phyloP scores from a whole-genome alignment of 2,888 invertebrate genomes.

The Zaprionus bogoriensis region DNA sequence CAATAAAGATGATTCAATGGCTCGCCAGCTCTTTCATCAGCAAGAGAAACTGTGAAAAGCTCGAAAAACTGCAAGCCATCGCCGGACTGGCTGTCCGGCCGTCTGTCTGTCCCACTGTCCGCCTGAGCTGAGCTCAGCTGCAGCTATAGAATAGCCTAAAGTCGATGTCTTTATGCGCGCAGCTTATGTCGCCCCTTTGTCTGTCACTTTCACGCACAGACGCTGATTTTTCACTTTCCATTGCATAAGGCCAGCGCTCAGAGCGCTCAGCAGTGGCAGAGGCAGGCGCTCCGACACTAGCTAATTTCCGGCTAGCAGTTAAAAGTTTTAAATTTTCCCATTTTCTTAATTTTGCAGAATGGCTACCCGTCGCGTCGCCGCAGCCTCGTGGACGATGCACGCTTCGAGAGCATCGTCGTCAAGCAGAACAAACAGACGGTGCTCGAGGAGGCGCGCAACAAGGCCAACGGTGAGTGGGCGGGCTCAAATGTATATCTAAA shows the following conservation, averaged over 20 bases:
- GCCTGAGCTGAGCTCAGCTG: too few relatives aligned
- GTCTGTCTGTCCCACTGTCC: too few relatives aligned
- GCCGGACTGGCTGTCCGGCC: too few relatives aligned
- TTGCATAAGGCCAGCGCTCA: not conserved
- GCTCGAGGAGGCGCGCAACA: slow-evolving; percentile 93
- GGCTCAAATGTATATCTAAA: too few relatives aligned
- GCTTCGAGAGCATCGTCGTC: slow-evolving; percentile 97
- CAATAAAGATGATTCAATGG: slow-evolving; percentile 76
- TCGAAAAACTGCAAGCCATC: slow-evolving; percentile 22
- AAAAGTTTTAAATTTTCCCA: not conserved
- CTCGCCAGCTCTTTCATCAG: slow-evolving; percentile 67
- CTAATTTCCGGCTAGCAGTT: slow-evolving; percentile 60
- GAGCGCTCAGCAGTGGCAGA: not conserved
- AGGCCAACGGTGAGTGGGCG: slow-evolving; percentile 94
- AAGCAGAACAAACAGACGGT: slow-evolving; percentile 97
- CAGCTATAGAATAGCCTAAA: slow-evolving; percentile 22
- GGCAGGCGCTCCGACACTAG: too few relatives aligned
- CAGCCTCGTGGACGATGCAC: slow-evolving; percentile 98
- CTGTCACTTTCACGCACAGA: slow-evolving; percentile 14
- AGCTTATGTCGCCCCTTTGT: slow-evolving; percentile 20
- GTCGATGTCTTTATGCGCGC: not conserved
- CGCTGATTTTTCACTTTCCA: slow-evolving; percentile 7
- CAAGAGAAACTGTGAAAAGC: slow-evolving; percentile 49
- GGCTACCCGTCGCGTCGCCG: slow-evolving; percentile 97
- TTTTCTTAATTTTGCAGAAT: slow-evolving; percentile 87